Conservation (phyloP, 2,113 vertebrate genomes). For the Takifugu flavidus region DNA sequence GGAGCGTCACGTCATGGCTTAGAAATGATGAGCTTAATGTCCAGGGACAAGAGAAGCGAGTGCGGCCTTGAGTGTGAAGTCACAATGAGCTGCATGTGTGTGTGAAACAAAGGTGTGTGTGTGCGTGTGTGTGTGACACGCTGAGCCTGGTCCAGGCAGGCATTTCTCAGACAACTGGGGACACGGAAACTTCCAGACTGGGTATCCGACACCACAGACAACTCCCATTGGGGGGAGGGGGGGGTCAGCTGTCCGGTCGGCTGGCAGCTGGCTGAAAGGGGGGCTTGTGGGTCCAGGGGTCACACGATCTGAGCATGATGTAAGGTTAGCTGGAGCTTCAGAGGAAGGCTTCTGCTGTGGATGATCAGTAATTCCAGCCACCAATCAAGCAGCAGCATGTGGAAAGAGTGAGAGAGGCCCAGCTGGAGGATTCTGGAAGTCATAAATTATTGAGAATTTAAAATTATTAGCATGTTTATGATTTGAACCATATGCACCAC, state of each 20-base stretch:
- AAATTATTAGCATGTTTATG: neutral
- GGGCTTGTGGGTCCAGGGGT: neutral
- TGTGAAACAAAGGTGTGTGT: slow-evolving; percentile 1
- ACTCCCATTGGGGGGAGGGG: slow-evolving; percentile 16
- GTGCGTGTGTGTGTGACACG: neutral
- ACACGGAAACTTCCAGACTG: slow-evolving; percentile 61
- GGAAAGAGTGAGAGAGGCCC: neutral
- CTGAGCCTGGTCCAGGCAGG: slow-evolving; percentile 29
- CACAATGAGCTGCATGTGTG: slow-evolving; percentile 27
- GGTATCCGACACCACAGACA: slow-evolving; percentile 41
- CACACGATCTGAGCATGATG: slow-evolving; percentile 6
- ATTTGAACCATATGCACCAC: neutral
- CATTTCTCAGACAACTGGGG: slow-evolving; percentile 59
- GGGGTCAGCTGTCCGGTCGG: slow-evolving; percentile 39
- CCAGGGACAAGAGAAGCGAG: slow-evolving; percentile 44
- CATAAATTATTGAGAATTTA: too few species aligned
- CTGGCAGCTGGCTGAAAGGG: slow-evolving; percentile 30
- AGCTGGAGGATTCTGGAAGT: neutral
- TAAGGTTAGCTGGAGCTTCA: neutral
- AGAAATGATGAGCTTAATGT: slow-evolving; percentile 49
- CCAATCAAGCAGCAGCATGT: neutral
- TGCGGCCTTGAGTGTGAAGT: slow-evolving; percentile 42
- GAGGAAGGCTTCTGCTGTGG: neutral
- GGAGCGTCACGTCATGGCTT: slow-evolving; percentile 50
- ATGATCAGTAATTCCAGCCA: neutral